Base-by-base conservation (phyloP, 2,888 invertebrate species). In the Eupeodes luniger region DNA sequence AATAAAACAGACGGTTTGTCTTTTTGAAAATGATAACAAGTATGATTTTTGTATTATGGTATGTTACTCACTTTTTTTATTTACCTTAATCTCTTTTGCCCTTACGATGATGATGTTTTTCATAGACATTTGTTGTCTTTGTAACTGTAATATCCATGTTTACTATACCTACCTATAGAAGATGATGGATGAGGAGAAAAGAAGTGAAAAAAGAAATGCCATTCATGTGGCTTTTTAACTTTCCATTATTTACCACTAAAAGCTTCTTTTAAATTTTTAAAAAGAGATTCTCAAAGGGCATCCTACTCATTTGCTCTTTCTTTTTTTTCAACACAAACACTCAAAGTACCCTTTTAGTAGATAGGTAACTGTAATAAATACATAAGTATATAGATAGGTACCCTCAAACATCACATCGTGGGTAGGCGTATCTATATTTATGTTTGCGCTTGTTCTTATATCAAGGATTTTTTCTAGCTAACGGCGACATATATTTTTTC, bases 161-260 rank as follows among this genome's bases (percentile, higher is more conserved):
- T 77, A 51, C 69, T 72, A 67, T 11, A 53, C 53, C 27, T 11
- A 53, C 53, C 27, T 27, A 27, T 27, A 27, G 27, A 27, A 27
- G 59, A 72, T 76, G 64, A 69, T 64, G 44, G 61, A 49, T 67
- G 64, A 78, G 44, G 3, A 55, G 59, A 6, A 57, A 85, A 62
- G 36, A 47, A 51, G 14, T 64, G 12, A 82, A 81, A 85, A 82
- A 81, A 70, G 57, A 34, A 80, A 79, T 80, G 82, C 53, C 92
- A 93, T 93, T 93, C 93, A 93, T 93, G 93, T 93, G 93, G 93
- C 92, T 93, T 93, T 93, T 93, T 93, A 93, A 93, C 93, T 93
- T 93, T 93, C 93, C 93, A 93, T 93, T 93, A 93, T 93, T 93
- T 93, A 93, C 93, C 93, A 92, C 93, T 93, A 93, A 93, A 93